Evolutionary conservation across 2,113 vertebrate species (phyloP), one percentile per base, ranked within the genome.

Genomic region (Thymallus thymallus): DNA sequence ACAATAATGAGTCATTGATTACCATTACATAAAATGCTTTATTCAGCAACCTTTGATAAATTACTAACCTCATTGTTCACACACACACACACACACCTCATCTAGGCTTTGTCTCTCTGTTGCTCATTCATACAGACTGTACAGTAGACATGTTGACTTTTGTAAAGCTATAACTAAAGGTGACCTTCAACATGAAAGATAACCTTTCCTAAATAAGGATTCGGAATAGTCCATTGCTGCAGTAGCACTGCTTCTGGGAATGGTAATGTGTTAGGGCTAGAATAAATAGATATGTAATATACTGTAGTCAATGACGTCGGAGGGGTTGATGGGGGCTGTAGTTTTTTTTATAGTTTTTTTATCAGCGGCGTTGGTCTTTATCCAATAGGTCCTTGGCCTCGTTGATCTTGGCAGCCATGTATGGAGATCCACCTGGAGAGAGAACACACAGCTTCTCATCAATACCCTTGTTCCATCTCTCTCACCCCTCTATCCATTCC

Each of bases 361-460:
- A 41, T 93, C 83, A 95, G 0, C 82, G 86, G 86, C 92, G 94
- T 77, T 75, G 75, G 82, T 84, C 84, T 65, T 93, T 91, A 86
- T 95, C 93, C 73, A 96, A 60, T 55, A 96, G 79, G 81, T 95
- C 93, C 85, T 96, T 96, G 22, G 95, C 95, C 92, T 96, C 94
- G 65, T 95, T 96, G 88, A 95, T 94, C 92, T 96, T 96, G 75
- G 90, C 90, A 78, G 95, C 94, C 79, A 96, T 87, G 84, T 94
- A 96, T 32, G 93, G 93, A 46, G 94, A 96, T 83, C 95, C 94
- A 88, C 94, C 95, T 96, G 84, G 46, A 79, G 68, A 55, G 78
- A 69, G 71, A 71, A 41, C 32, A 76, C 46, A 10, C 55, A 41
- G 3, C 16, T 60, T 63, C 46, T 60, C 65, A 69, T 77, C 35